Percentiles rank a stretch among this genome's conserved stretches.
Evolutionary conservation across 2,797 vertebrate genomes (phyloP).

Genomic region (Sebastes variabilis): DNA sequence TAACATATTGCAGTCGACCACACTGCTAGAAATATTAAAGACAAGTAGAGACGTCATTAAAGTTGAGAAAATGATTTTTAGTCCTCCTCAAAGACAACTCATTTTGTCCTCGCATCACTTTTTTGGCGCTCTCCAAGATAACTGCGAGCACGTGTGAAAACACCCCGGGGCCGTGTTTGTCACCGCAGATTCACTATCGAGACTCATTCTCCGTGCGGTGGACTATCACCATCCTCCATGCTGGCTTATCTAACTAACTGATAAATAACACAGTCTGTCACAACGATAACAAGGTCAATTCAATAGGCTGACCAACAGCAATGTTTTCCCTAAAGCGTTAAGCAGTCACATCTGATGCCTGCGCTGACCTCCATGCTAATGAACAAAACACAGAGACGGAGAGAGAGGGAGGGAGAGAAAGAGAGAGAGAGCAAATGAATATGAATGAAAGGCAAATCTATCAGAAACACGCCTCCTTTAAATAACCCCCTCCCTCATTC

Average conservation of each 20-base stretch:
- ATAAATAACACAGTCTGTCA: constrained; percentile 76
- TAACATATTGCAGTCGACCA: not conserved
- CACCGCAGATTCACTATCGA: constrained; percentile 29
- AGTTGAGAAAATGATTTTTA: not conserved
- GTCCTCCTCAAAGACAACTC: not conserved
- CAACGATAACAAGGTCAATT: constrained; percentile 77
- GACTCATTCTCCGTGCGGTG: constrained; percentile 46
- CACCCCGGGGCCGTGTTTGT: constrained; percentile 43
- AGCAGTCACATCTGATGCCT: constrained; percentile 68
- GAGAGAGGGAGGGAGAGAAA: constrained; percentile 30
- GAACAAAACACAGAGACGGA: constrained; percentile 71
- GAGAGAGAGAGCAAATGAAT: constrained; percentile 73
- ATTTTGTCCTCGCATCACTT: constrained; percentile 7
- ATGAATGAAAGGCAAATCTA: constrained; percentile 86
- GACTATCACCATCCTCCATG: constrained; percentile 63
- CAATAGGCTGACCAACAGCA: constrained; percentile 73
- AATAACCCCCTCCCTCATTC: constrained; percentile 74
- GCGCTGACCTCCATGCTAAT: constrained; percentile 75
- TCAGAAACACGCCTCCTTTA: constrained; percentile 85
- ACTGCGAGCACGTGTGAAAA: constrained; percentile 41
- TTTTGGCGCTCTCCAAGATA: constrained; percentile 27
- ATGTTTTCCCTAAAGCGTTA: constrained; percentile 65
- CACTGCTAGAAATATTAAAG: not conserved
- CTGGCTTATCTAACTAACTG: constrained; percentile 70
- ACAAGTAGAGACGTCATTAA: not conserved